Evolutionary conservation across 2,888 invertebrate species (phyloP).

Genomic region (Chloromyia formosa): DNA sequence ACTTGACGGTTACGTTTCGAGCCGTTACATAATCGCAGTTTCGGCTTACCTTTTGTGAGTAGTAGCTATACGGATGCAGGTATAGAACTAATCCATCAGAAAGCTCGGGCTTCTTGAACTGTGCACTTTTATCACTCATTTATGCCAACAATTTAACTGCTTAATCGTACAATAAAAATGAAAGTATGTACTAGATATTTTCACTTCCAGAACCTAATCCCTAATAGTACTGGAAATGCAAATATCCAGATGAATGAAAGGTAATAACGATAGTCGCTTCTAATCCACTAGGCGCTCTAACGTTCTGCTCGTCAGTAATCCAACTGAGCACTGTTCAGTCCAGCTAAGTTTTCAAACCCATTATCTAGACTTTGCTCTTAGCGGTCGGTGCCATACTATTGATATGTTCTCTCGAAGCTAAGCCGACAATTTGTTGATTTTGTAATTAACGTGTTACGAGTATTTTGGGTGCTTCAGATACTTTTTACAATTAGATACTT

Average conservation of each 20-base stretch:
- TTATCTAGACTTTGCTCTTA: constrained; percentile 20
- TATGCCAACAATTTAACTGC: constrained; percentile 10
- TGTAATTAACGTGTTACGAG: constrained; percentile 18
- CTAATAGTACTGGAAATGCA: too few relatives aligned
- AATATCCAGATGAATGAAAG: too few relatives aligned
- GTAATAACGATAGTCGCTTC: neutral
- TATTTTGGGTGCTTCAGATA: too few relatives aligned
- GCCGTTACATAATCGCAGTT: neutral
- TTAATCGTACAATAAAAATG: neutral
- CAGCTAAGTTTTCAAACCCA: neutral
- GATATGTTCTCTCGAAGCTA: neutral
- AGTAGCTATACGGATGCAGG: constrained; percentile 77
- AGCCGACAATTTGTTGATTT: constrained; percentile 32
- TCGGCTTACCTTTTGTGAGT: constrained; percentile 77
- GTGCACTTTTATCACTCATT: constrained; percentile 48
- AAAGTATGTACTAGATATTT: neutral
- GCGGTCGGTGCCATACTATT: neutral
- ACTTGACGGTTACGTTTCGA: neutral
- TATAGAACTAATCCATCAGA: constrained; percentile 68
- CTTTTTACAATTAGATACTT: too few relatives aligned
- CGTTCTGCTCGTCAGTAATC: neutral
- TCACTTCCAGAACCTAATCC: too few relatives aligned
- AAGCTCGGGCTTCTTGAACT: constrained; percentile 58
- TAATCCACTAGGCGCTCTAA: neutral
- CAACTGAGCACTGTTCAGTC: neutral